Conservation (phyloP, 92 coral and sea anemone species). For the Pocillopora meandrina region DNA sequence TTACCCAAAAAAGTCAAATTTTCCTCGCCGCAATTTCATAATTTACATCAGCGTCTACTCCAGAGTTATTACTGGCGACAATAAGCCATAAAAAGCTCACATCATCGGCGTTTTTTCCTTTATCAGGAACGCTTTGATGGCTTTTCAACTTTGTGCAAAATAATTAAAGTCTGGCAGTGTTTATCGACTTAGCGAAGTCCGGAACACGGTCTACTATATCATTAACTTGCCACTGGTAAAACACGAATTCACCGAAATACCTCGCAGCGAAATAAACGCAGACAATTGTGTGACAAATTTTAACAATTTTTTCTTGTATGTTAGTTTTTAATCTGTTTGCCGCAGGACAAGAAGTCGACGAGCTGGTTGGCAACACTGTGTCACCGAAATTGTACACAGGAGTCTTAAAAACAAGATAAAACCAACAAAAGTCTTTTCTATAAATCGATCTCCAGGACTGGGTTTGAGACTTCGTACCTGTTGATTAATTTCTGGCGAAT, state of each 20-base stretch:
- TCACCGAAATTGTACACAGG: neutral
- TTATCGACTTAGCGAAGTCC: constrained; percentile 27
- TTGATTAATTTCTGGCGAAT: constrained; percentile 2
- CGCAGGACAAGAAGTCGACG: neutral
- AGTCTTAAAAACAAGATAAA: neutral
- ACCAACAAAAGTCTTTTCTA: neutral
- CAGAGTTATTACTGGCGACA: constrained; percentile 21
- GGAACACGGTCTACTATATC: constrained; percentile 8
- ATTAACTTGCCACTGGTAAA: constrained; percentile 21
- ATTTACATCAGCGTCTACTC: constrained; percentile 26
- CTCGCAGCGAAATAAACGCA: neutral
- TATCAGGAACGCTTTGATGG: neutral
- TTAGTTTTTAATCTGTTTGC: neutral
- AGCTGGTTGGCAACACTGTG: constrained; percentile 18
- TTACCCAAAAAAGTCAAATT: constrained; percentile 17
- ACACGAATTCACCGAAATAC: neutral
- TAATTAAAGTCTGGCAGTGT: constrained; percentile 25
- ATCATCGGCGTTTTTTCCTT: neutral
- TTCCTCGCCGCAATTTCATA: constrained; percentile 42
- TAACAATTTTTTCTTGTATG: neutral
- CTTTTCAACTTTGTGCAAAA: constrained; percentile 12
- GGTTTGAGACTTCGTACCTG: neutral
- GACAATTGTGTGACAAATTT: neutral
- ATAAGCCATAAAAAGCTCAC: constrained; percentile 11
- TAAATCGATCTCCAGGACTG: neutral